Evolutionary conservation across 2,797 vertebrate genomes (phyloP).

Genomic region (Molossus alvarezi): DNA sequence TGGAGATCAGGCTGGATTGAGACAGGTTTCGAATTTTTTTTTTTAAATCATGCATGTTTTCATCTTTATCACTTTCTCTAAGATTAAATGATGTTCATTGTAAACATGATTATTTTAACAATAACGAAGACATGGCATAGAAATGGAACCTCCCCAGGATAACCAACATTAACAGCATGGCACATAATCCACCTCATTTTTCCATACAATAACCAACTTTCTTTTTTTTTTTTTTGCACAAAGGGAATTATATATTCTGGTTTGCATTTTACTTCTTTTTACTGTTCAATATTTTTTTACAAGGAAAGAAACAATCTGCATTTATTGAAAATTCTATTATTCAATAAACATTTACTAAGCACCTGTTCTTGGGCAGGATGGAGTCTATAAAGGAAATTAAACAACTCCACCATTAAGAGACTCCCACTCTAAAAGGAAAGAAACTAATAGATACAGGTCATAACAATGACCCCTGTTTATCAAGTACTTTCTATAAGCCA

Average conservation of each 20-base stretch:
- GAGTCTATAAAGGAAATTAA: constrained; percentile 75
- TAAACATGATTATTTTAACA: constrained; percentile 39
- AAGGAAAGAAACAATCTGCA: constrained; percentile 70
- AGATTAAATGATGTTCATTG: neutral
- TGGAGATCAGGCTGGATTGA: neutral
- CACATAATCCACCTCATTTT: neutral
- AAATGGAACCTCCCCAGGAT: neutral
- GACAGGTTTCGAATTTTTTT: neutral
- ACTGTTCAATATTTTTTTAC: constrained; percentile 74
- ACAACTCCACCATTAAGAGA: constrained; percentile 58
- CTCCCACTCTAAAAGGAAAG: constrained; percentile 46
- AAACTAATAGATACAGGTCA: constrained; percentile 44
- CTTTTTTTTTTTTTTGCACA: constrained; percentile 49
- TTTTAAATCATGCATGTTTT: neutral
- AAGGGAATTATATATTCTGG: constrained; percentile 31
- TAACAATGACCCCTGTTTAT: neutral
- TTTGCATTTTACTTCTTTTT: constrained; percentile 69
- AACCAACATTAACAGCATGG: neutral
- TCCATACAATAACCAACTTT: neutral
- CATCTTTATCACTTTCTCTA: constrained; percentile 43
- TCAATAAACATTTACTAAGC: constrained; percentile 80
- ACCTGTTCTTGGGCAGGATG: constrained; percentile 57
- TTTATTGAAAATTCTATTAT: constrained; percentile 77
- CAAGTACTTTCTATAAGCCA: neutral
- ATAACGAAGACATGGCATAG: neutral